Evolutionary conservation across 2,888 invertebrate genomes (phyloP), one percentile per base, ranked within the genome.

Genomic region (Hirtodrosophila histrioides): DNA sequence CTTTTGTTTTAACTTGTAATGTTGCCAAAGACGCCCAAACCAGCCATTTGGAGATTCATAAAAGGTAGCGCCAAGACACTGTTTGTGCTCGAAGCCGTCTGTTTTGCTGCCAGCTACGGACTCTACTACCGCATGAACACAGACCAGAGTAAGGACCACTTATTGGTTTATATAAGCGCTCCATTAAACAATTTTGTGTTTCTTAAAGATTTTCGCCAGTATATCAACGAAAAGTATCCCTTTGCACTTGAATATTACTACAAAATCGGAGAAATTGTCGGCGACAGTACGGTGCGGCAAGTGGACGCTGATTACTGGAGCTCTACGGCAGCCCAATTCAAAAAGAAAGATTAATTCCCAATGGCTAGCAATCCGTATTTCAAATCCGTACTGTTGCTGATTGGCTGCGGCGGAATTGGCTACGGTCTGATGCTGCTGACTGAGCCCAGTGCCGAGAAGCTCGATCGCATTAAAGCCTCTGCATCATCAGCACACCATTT

Each of bases 81-180:
- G 27, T 92, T 95, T 82, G 89, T 94, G 45, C 86, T 92, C 7
- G 96, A 96, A 92, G 93, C 93, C 11, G 76, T 93, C 56, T 92
- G 92, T 27, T 93, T 95, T 88, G 92, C 93, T 43, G 93, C 91
- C 46, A 93, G 94, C 29, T 95, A 95, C 92, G 93, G 92, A 66
- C 86, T 94, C 78, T 96, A 95, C 94, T 92, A 93, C 89, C 94
- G 93, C 91, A 93, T 95, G 90, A 96, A 95, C 89, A 93, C 93
- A 49, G 94, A 94, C 83, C 93, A 94, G 93, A 95, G 96, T 95
- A 91, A 91, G 92, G 63, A 39, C 3, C 27, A 35, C 11, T 35
- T 23, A 29, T 1, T n/a, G n/a, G 7, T 75, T 81, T 81, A 81
- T 44, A 75, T 81, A 81, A 81, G 80, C 45, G 40, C 33, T 4